Conservation (phyloP, 2,797 vertebrate species). For the Aplochiton taeniatus region DNA sequence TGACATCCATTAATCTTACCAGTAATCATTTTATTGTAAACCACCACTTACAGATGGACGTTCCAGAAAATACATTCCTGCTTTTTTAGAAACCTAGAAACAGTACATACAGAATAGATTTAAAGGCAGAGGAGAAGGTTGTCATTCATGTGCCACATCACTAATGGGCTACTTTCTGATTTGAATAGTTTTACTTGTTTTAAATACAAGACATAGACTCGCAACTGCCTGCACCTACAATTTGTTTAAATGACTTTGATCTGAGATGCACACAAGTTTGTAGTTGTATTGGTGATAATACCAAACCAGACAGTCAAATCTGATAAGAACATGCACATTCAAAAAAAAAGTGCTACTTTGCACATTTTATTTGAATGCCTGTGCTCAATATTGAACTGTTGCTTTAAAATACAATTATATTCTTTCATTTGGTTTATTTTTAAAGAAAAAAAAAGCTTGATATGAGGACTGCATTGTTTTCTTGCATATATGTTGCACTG, state of each 20-base stretch:
- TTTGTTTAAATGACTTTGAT: conserved; percentile 67
- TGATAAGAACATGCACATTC: conserved; percentile 59
- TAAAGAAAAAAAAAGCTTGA: conserved; percentile 77
- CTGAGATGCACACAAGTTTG: conserved; percentile 61
- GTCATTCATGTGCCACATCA: conserved; percentile 69
- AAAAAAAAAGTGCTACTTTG: conserved; percentile 77
- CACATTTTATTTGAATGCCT: conserved; percentile 82
- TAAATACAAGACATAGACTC: conserved; percentile 63
- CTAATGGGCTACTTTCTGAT: conserved; percentile 67
- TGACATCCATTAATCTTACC: conserved; percentile 16
- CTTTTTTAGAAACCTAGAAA: conserved; percentile 65
- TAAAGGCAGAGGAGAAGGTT: conserved; percentile 66
- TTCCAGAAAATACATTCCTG: conserved; percentile 77
- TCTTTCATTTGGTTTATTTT: conserved; percentile 74
- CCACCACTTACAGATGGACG: conserved; percentile 68
- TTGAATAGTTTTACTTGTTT: conserved; percentile 61
- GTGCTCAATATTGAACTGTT: conserved; percentile 80
- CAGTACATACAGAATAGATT: conserved; percentile 67
- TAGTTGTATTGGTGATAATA: conserved; percentile 67
- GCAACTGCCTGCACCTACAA: conserved; percentile 73
- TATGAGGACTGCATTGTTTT: conserved; percentile 86
- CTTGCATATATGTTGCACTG: conserved; percentile 87
- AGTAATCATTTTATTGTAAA: conserved; percentile 57
- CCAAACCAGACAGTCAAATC: conserved; percentile 62
- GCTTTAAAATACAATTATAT: conserved; percentile 74